Evolutionary conservation across 2,797 vertebrate genomes (phyloP), one percentile per base, ranked within the genome.

Genomic region (Poeciliopsis gracilis): DNA sequence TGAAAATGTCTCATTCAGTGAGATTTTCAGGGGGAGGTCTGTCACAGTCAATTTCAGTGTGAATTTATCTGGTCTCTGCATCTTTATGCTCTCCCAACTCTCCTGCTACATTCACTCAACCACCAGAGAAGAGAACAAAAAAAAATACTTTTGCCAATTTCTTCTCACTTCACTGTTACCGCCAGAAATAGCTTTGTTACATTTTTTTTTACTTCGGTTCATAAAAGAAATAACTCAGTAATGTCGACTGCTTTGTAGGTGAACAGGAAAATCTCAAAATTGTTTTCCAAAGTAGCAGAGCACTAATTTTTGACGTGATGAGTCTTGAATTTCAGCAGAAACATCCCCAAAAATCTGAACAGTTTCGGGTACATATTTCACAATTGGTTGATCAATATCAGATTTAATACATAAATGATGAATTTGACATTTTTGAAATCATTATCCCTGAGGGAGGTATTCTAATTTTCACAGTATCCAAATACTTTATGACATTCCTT

Each of bases 1-100:
- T 72, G 45, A 49, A 38, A 69, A 70, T 70, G 41, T 55, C 13
- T 69, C 46, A 43, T n/a, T 30, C 66, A 43, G 66, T n/a, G 38
- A 43, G 41, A n/a, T 45, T n/a, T 45, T 12, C 66, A 13, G 38
- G 66, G 41, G 23, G 23, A 25, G 67, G 25, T 43, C 4, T 69
- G 67, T 70, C 67, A 70, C 67, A 70, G 67, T 70, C 23, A 70
- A 70, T 45, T 45, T 70, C 25, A 45, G 25, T 45, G 15, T 70
- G 25, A 70, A 70, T 70, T 70, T 70, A 45, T 70, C 41, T 43
- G n/a, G 41, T 7, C 13, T 70, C 41, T 7, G 41, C 13, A 70
- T 70, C 41, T 28, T 46, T 70, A 46, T 45, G 46, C 11, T 28
- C 66, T 69, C 66, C 66, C 38, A 7, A 13, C 23, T 69, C 67